Conservation (phyloP, 2,888 invertebrate species). For the Holacanthella duospinosa region DNA sequence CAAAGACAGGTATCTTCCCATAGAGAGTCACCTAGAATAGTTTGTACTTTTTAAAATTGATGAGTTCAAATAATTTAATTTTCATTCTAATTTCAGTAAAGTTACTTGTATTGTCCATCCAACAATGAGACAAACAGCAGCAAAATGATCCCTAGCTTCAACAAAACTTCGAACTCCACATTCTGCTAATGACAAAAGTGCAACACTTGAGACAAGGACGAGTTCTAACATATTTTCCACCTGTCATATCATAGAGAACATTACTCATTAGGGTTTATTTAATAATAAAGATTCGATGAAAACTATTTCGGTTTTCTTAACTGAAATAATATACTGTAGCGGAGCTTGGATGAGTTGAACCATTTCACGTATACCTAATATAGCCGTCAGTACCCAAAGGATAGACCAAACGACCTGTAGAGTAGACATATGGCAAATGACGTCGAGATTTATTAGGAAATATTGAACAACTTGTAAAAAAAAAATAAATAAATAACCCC, state of each 20-base stretch:
- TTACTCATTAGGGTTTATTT: neutral
- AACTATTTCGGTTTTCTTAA: neutral
- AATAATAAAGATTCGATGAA: neutral
- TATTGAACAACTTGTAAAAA: too few species aligned
- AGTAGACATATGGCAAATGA: neutral
- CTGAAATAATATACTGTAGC: constrained; percentile 34
- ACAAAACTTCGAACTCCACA: constrained; percentile 38
- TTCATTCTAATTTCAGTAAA: neutral
- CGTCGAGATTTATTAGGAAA: neutral
- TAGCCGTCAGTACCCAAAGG: constrained; percentile 36
- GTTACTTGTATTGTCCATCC: constrained; percentile 38
- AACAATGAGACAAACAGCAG: constrained; percentile 38
- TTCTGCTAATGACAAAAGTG: constrained; percentile 36
- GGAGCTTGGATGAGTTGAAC: constrained; percentile 36
- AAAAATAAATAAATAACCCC: neutral
- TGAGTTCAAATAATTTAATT: neutral
- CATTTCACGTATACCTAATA: constrained; percentile 37
- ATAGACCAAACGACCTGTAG: constrained; percentile 29
- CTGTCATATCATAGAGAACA: constrained; percentile 16
- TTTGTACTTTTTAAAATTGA: neutral
- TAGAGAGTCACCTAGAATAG: constrained; percentile 35
- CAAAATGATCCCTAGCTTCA: constrained; percentile 36
- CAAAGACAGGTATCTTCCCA: constrained; percentile 38
- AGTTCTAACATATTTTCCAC: constrained; percentile 37
- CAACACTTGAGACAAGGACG: constrained; percentile 36